Conservation (phyloP, 2,888 invertebrate species). For the Nasonia oneida region DNA sequence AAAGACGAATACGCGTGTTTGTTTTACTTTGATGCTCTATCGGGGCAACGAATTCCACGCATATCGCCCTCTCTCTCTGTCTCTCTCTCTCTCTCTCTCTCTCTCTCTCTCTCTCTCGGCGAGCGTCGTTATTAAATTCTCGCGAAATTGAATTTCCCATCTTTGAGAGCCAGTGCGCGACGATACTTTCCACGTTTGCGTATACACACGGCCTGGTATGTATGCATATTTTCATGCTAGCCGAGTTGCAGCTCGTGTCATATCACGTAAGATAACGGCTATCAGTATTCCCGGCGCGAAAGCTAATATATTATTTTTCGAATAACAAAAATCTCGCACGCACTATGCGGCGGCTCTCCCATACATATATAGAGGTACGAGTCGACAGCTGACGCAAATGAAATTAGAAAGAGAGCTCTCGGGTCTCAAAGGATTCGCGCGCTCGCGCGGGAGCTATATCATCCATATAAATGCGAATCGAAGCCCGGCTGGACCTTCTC, state of each 20-base stretch:
- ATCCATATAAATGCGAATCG: conserved; percentile 21
- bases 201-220: too few species aligned
- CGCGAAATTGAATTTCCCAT: conserved; percentile 5
- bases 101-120: too few species aligned
- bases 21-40: neutral
- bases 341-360: neutral
- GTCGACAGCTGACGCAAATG: conserved; percentile 15
- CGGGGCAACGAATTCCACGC: neutral
- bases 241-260: neutral
- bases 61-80: neutral
- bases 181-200: neutral
- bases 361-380: neutral
- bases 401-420: conserved; percentile 26
- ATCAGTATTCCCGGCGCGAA: neutral
- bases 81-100: too few species aligned
- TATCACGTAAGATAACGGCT: neutral
- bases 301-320: conserved; percentile 23
- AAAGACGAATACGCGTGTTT: neutral
- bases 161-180: neutral
- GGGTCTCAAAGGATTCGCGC: conserved; percentile 36
- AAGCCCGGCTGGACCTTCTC: neutral
- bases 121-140: neutral
- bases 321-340: conserved; percentile 15
- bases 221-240: neutral
- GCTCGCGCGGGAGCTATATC: neutral